phyloP scores from a whole-genome alignment of 2,113 vertebrate species.

The Mus pahari region DNA sequence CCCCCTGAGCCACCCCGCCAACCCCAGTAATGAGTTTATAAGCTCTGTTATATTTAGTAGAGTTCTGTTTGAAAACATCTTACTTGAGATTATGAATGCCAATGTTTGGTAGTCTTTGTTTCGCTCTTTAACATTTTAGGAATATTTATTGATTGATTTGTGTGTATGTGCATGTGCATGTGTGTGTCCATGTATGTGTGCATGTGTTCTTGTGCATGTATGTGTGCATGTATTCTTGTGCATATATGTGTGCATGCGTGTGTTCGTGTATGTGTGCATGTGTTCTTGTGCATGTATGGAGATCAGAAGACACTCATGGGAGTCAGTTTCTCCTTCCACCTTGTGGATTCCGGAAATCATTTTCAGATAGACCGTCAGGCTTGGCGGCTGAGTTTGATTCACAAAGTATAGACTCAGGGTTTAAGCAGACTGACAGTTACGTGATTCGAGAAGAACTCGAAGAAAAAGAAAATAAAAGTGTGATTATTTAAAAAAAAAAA shows the following conservation, averaged over 20 bases:
- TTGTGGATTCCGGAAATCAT: not conserved
- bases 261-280: not conserved
- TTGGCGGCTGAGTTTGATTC: not conserved
- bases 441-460: not conserved
- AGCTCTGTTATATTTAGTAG: not conserved
- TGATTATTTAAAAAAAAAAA: not conserved
- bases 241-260: not conserved
- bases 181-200: not conserved
- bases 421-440: not conserved
- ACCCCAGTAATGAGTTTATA: not conserved
- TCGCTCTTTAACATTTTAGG: not conserved
- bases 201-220: rapidly evolving
- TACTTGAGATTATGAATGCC: not conserved
- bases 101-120: not conserved
- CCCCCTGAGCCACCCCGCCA: not conserved
- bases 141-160: not conserved
- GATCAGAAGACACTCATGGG: not conserved
- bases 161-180: rapidly evolving
- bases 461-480: constrained; percentile 37
- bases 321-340: not conserved
- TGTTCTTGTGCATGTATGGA: too few species aligned
- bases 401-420: not conserved
- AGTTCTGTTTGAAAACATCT: not conserved
- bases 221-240: not conserved
- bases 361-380: not conserved